Evolutionary conservation across 2,113 vertebrate genomes (phyloP).

Genomic region (Oryzias javanicus): DNA sequence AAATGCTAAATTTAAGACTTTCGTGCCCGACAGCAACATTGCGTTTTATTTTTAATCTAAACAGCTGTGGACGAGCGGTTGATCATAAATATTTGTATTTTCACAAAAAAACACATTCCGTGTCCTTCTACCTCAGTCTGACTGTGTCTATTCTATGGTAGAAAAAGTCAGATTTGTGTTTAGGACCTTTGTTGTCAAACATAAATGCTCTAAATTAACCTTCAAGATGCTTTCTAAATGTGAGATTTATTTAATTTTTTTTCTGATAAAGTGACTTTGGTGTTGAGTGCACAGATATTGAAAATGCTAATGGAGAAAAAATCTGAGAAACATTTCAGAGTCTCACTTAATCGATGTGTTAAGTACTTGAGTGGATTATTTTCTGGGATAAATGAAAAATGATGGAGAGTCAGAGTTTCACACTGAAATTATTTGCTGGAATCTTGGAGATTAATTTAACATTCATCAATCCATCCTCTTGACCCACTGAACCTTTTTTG

Average conservation of each 20-base stretch:
- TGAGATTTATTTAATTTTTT: slow-evolving; percentile 2
- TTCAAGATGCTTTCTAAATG: slow-evolving; percentile 22
- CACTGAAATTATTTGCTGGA: too few relatives aligned
- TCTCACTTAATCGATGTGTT: slow-evolving; percentile 18
- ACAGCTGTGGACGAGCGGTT: slow-evolving; percentile 36
- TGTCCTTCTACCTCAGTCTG: slow-evolving; percentile 7
- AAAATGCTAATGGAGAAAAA: slow-evolving; percentile 1
- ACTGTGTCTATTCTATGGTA: background rate
- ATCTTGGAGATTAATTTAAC: too few relatives aligned
- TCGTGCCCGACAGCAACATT: slow-evolving; percentile 48
- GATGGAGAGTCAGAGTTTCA: too few relatives aligned
- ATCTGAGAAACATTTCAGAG: slow-evolving; percentile 14
- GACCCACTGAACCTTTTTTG: too few relatives aligned
- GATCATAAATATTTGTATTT: slow-evolving; percentile 25
- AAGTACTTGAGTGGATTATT: slow-evolving; percentile 3
- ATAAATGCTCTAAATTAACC: slow-evolving; percentile 25
- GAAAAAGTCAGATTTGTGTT: too few relatives aligned
- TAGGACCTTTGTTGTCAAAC: slow-evolving; percentile 17
- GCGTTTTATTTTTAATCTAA: slow-evolving; percentile 33
- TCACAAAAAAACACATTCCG: background rate
- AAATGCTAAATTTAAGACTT: slow-evolving; percentile 62
- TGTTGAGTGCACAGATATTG: background rate
- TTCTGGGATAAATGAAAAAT: too few relatives aligned
- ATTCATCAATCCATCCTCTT: too few relatives aligned
- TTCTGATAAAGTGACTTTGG: background rate